Evolutionary conservation across 2,113 vertebrate species (phyloP).

Genomic region (Psammodynastes pulverulentus): DNA sequence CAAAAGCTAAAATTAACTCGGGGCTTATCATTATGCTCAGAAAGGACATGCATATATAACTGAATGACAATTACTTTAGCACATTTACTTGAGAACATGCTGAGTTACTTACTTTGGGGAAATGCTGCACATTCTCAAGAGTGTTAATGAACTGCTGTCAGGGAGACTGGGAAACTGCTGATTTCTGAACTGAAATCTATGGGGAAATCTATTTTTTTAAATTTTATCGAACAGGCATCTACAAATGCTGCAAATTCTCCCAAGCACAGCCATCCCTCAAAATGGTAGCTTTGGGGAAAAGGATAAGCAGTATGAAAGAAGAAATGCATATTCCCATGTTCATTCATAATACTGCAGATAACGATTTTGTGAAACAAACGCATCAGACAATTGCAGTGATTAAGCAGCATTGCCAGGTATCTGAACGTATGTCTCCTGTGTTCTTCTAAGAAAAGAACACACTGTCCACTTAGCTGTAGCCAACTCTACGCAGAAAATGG

Average conservation of each 20-base stretch:
- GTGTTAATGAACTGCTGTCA: neutral
- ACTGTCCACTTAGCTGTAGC: neutral
- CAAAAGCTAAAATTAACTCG: slow-evolving; percentile 1
- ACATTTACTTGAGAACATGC: neutral
- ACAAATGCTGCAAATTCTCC: neutral
- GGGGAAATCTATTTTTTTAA: neutral
- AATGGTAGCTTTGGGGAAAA: neutral
- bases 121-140: neutral
- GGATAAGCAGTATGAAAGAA: neutral
- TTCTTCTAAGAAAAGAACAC: neutral
- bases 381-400: neutral
- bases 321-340: neutral
- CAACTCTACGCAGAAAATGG: neutral
- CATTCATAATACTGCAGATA: neutral
- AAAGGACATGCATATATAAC: neutral
- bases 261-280: neutral
- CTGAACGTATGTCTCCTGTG: neutral
- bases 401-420: neutral
- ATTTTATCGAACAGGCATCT: neutral
- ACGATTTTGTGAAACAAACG: neutral
- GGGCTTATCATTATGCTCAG: slow-evolving; percentile 6
- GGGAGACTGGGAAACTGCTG: neutral
- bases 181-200: neutral
- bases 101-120: neutral
- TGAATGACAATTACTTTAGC: slow-evolving; percentile 4